Conservation (phyloP, 2,797 vertebrate species). For the Prunella strophiata region DNA sequence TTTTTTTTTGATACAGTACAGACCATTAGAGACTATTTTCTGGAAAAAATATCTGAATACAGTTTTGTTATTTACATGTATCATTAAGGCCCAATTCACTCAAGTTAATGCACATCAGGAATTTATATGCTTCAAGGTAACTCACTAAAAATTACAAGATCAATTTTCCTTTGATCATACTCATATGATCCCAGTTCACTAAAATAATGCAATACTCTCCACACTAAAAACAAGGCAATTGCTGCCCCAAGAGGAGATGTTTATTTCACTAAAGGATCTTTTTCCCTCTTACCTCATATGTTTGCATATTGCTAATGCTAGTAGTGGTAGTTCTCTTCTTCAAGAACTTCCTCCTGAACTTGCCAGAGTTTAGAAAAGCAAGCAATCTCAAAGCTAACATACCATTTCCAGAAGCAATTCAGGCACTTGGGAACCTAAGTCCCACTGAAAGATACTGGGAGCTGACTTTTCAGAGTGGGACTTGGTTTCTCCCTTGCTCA, state of each 20-base stretch:
- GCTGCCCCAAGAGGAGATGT: conserved; percentile 12
- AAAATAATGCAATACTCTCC: conserved; percentile 32
- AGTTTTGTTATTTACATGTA: conserved; percentile 68
- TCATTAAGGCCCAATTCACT: conserved; percentile 78
- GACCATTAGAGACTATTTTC: conserved; percentile 55
- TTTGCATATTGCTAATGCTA: conserved; percentile 18
- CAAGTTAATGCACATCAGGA: conserved; percentile 69
- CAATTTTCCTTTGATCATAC: background rate
- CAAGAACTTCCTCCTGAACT: background rate
- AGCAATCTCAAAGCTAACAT: background rate
- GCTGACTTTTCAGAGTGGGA: background rate
- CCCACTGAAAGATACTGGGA: background rate
- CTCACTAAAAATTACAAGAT: conserved; percentile 17
- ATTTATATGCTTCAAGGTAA: conserved; percentile 51
- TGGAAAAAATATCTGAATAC: conserved; percentile 66
- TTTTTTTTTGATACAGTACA: conserved; percentile 57
- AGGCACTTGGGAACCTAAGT: conserved; percentile 56
- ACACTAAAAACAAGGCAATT: conserved; percentile 5
- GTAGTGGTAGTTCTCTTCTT: background rate
- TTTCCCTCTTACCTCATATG: conserved; percentile 37
- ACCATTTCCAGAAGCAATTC: conserved; percentile 33
- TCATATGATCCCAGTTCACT: background rate
- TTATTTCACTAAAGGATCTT: conserved; percentile 2
- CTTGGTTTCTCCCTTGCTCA: background rate
- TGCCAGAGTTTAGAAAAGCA: conserved; percentile 18